phyloP scores from a whole-genome alignment of 2,888 invertebrate species.

The Eupeodes latifasciatus region DNA sequence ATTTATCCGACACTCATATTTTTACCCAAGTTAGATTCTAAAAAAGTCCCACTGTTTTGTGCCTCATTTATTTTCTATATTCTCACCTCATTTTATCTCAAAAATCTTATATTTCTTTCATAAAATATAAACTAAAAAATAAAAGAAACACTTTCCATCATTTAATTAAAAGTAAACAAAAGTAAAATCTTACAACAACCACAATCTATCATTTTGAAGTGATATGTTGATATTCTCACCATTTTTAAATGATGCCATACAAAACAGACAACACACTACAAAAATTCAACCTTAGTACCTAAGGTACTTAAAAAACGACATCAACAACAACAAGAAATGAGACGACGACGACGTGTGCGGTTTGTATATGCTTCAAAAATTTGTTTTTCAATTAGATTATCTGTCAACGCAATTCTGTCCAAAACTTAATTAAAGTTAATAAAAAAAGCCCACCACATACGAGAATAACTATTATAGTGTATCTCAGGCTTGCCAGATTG shows the following conservation, averaged over 20 bases:
- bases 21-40: no score
- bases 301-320: no score
- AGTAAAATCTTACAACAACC: conserved; percentile 29
- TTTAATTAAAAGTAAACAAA: conserved; percentile 59
- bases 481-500: no score
- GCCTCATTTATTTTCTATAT: no score
- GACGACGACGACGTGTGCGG: not conserved
- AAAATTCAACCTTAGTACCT: not conserved
- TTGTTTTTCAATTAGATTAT: conserved; percentile 62
- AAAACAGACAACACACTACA: not conserved
- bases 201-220: conserved; percentile 35
- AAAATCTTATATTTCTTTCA: not conserved
- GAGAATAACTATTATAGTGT: no score
- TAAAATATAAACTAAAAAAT: not conserved
- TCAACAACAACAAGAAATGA: not conserved
- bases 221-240: conserved; percentile 15
- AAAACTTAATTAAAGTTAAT: conserved; percentile 73
- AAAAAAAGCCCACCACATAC: conserved; percentile 24
- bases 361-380: not conserved
- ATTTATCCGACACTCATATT: no score
- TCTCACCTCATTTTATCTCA: conserved; percentile 2
- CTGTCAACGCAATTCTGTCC: conserved; percentile 41
- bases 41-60: no score
- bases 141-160: conserved; percentile 1
- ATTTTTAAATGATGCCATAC: not conserved